Evolutionary conservation across 2,888 invertebrate genomes (phyloP), one percentile per base, ranked within the genome.

Genomic region (Matsumyia berberina): DNA sequence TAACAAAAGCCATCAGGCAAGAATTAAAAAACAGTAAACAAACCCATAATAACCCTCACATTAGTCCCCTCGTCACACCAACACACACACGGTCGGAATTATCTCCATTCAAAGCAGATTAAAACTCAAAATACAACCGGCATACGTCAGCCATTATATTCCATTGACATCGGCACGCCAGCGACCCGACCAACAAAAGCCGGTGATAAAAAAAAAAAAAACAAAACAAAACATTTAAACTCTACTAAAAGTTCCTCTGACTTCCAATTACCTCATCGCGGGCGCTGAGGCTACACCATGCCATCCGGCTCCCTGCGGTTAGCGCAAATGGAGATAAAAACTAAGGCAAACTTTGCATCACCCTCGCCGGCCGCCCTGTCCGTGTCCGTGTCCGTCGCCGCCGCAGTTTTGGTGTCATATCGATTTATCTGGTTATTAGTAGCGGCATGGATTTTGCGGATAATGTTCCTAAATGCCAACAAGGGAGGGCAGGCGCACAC

Each of bases 11-110:
- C 64, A 79, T 79, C 19, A 66, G 66, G 46, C 19, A 24, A 35
- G 74, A 79, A 85, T 85, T 73, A 78, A 79, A 74, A 78, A 74
- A 79, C 73, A 69, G 83, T 79, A 83, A 85, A 85, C 83, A 85
- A 70, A 70, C 66, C 58, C 79, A 70, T 76, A 80, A 80, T 67
- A 76, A 70, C 85, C 85, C 74, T 85, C 74, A 37, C 33, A 79
- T 60, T 66, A 58, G 74, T 66, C 35, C 83, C 55, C 67, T 67
- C 58, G 53, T 62, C 58, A 33, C 42, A 76, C 62, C 35, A 44
- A 70, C 33, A 53, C 64, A 76, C 62, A 51, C 51, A 70, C 33
- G 46, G 58, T 74, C 70, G 74, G 64, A 70, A 70, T 79, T 79
- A 79, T 85, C 74, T 74, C 58, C 39, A 76, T 85, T 76, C 74